Evolutionary conservation across 1,140 invertebrate genomes (phyloP).

Genomic region (Ephestia elutella): DNA sequence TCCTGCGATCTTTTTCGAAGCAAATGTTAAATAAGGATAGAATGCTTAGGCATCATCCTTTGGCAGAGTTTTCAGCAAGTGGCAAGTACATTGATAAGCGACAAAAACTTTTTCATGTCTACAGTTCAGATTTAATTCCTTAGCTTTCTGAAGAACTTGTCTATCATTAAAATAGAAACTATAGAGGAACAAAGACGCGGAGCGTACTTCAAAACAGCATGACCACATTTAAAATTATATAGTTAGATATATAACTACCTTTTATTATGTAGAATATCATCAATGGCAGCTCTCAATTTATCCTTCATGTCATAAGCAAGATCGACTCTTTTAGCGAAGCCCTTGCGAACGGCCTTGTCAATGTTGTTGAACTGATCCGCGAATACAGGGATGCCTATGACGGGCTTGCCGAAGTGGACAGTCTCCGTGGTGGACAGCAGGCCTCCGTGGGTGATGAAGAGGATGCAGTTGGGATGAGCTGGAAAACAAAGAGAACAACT

Average conservation of each 20-base stretch:
- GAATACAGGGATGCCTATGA: slow-evolving; percentile 80
- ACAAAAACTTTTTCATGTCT: too few relatives aligned
- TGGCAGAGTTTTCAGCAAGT: too few relatives aligned
- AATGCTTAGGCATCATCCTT: too few relatives aligned
- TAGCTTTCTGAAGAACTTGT: too few relatives aligned
- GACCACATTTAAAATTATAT: not conserved
- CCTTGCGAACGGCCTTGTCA: slow-evolving; percentile 49
- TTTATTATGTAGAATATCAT: slow-evolving; percentile 29
- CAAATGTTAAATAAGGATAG: too few relatives aligned
- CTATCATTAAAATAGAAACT: too few relatives aligned
- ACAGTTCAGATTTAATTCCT: too few relatives aligned
- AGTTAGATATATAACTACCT: slow-evolving; percentile 33
- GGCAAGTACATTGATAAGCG: too few relatives aligned
- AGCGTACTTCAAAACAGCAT: slow-evolving; percentile 10
- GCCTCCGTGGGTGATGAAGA: slow-evolving; percentile 83
- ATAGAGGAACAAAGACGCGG: not conserved
- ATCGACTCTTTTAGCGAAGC: slow-evolving; percentile 57
- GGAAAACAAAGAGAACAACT: slow-evolving; percentile 34
- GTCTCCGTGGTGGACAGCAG: slow-evolving; percentile 79
- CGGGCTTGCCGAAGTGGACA: slow-evolving; percentile 79
- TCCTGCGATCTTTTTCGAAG: too few relatives aligned
- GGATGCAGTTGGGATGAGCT: slow-evolving; percentile 78
- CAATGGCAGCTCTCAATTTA: slow-evolving; percentile 31
- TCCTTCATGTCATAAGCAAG: slow-evolving; percentile 32
- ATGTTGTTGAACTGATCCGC: slow-evolving; percentile 77